phyloP scores from a whole-genome alignment of 2,797 vertebrate genomes.

The Tokudaia muenninki region DNA sequence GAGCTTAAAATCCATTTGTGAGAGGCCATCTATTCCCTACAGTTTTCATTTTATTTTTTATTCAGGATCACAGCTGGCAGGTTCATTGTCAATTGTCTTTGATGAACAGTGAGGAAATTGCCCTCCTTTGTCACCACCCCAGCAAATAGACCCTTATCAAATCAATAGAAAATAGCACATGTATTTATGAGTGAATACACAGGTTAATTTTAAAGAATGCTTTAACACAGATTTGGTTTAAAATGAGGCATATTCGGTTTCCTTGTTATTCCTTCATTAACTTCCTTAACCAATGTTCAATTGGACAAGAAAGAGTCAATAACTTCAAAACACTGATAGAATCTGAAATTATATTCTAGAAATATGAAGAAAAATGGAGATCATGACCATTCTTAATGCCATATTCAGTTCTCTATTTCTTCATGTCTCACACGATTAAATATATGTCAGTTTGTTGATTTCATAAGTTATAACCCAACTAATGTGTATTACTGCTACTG shows the following conservation, averaged over 20 bases:
- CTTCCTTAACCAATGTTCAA: constrained; percentile 32
- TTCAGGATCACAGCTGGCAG: neutral
- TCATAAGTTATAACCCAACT: neutral
- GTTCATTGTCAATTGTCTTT: neutral
- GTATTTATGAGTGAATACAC: neutral
- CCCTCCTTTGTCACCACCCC: neutral
- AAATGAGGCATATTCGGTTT: neutral
- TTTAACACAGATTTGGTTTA: neutral
- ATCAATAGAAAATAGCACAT: neutral
- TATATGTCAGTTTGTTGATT: neutral
- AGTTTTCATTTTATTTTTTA: neutral
- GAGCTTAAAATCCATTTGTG: neutral
- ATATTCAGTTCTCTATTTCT: constrained; percentile 31
- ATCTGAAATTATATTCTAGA: neutral
- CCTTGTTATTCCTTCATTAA: neutral
- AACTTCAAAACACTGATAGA: constrained; percentile 2
- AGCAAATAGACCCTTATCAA: neutral
- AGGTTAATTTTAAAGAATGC: neutral
- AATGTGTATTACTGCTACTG: neutral
- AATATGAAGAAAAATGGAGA: neutral
- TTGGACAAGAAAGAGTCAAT: neutral
- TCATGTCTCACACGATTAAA: constrained; percentile 24
- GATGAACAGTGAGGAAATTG: neutral
- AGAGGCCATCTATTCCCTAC: neutral
- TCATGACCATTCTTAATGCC: neutral